Conservation (phyloP, 2,113 vertebrate species). For the Epinephelus fuscoguttatus region DNA sequence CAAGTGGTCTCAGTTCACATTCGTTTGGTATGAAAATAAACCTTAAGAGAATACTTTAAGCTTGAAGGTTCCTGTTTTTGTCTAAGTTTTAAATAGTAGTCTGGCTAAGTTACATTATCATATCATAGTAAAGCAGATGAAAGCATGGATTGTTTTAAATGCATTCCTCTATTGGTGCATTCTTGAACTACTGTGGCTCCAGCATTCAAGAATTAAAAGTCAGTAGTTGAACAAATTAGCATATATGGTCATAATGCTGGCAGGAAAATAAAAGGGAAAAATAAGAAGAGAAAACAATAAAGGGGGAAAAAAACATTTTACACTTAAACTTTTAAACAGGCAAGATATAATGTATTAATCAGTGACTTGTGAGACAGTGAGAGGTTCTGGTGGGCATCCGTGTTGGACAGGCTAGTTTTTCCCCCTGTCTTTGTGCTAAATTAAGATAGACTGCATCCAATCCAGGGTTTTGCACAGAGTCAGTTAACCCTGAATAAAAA, state of each 20-base stretch:
- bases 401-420: too few relatives aligned
- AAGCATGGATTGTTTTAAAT: background rate
- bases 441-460: too few relatives aligned
- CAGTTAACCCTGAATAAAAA: too few relatives aligned
- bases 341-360: background rate
- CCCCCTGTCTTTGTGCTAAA: too few relatives aligned
- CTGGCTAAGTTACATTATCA: background rate
- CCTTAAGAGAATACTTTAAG: background rate
- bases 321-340: background rate
- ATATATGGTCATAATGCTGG: background rate
- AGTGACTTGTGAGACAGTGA: too few relatives aligned
- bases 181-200: background rate
- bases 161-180: background rate
- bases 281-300: too few relatives aligned
- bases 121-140: background rate
- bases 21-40: background rate
- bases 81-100: background rate
- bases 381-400: too few relatives aligned
- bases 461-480: too few relatives aligned
- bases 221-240: background rate
- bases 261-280: background rate
- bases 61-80: background rate
- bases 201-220: background rate
- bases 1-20: background rate
- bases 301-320: background rate